Evolutionary conservation across 1,140 invertebrate genomes (phyloP).

Genomic region (Aricia agestis): DNA sequence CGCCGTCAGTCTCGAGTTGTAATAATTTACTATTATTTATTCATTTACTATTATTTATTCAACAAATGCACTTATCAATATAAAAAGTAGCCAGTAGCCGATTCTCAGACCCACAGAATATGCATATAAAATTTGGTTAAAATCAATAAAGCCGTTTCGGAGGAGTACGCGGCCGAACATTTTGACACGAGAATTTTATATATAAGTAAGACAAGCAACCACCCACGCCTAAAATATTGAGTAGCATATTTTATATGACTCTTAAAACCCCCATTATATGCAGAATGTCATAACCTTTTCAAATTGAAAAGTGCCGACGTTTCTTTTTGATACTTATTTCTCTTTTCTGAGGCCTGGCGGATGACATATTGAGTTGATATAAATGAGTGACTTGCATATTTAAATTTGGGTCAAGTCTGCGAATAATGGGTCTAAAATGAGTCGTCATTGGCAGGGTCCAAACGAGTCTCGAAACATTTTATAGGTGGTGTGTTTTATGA

Average conservation of each 20-base stretch:
- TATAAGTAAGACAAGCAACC: too few species aligned
- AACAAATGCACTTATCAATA: too few species aligned
- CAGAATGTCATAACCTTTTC: conserved; percentile 3
- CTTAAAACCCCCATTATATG: background rate
- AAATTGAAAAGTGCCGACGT: background rate
- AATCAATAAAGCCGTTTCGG: too few species aligned
- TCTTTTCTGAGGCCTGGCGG: conserved; percentile 2
- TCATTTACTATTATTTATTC: too few species aligned
- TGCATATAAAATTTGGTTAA: too few species aligned
- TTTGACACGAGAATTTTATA: too few species aligned
- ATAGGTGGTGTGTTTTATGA: background rate
- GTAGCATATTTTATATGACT: background rate
- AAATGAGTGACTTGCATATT: conserved; percentile 12
- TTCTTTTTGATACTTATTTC: background rate
- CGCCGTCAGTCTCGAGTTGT: too few species aligned
- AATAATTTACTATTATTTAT: too few species aligned
- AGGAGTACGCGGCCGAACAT: too few species aligned
- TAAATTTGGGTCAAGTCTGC: conserved; percentile 1
- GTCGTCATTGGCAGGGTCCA: background rate
- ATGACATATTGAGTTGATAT: background rate
- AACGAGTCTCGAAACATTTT: background rate
- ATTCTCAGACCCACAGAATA: too few species aligned
- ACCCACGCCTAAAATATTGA: background rate
- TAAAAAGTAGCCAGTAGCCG: too few species aligned
- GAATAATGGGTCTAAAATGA: background rate